Percentiles rank a stretch among this genome's conserved stretches.
Evolutionary conservation across 2,888 invertebrate genomes (phyloP).

Genomic region (Homarus gammarus): DNA sequence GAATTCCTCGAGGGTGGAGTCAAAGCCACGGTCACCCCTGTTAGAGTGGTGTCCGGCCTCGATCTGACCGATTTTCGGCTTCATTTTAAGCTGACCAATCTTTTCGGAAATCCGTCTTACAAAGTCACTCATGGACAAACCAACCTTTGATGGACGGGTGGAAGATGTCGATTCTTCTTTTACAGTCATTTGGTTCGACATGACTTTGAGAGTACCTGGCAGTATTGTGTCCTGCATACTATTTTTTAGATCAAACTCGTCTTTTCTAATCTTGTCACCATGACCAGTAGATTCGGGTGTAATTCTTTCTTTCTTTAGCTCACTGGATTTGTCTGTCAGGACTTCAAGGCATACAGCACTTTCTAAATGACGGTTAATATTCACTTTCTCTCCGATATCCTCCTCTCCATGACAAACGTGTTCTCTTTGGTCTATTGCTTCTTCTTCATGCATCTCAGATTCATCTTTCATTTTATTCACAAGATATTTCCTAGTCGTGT

Average conservation of each 20-base stretch:
- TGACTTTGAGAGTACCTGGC: not conserved
- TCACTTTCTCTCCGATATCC: not conserved
- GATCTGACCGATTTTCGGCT: not conserved
- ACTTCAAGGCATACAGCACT: not conserved
- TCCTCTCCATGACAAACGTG: no score
- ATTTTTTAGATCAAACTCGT: not conserved
- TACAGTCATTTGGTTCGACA: not conserved
- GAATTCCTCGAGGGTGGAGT: conserved; percentile 17
- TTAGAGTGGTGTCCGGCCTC: not conserved
- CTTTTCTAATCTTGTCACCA: not conserved
- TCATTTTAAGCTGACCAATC: conserved; percentile 18
- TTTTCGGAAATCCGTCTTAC: conserved; percentile 10
- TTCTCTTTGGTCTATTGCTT: not conserved
- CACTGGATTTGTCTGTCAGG: not conserved
- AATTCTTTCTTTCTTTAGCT: not conserved
- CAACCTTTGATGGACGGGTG: not conserved
- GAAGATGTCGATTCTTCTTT: not conserved
- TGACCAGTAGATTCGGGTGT: not conserved
- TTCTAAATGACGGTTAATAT: not conserved
- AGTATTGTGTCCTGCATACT: not conserved
- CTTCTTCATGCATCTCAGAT: not conserved
- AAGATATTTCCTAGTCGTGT: not conserved
- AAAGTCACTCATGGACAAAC: conserved; percentile 25
- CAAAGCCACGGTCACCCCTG: not conserved
- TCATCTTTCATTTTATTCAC: not conserved